phyloP scores from a whole-genome alignment of 1,140 invertebrate species.

The Armadillidium nasatum region DNA sequence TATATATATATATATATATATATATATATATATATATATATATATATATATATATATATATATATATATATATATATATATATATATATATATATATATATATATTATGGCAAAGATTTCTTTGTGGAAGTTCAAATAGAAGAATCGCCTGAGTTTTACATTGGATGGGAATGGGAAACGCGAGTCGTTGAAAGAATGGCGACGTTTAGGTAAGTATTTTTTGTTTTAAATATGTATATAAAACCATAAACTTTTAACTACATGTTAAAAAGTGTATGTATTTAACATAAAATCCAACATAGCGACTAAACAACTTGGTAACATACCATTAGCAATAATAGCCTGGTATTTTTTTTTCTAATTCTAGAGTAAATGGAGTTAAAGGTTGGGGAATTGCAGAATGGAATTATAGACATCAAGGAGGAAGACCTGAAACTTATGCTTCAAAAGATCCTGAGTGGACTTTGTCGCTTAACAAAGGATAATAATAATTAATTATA shows the following conservation, averaged over 20 bases:
- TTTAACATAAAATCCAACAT: too few relatives aligned
- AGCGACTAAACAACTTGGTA: too few relatives aligned
- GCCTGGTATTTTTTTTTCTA: too few relatives aligned
- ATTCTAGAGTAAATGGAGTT: background rate
- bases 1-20: too few relatives aligned
- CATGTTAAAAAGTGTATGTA: too few relatives aligned
- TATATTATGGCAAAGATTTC: constrained; percentile 30
- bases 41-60: too few relatives aligned
- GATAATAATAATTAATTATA: background rate
- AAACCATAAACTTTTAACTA: too few relatives aligned
- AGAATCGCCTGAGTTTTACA: constrained; percentile 60
- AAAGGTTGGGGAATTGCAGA: background rate
- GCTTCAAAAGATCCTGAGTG: background rate
- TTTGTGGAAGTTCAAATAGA: constrained; percentile 56
- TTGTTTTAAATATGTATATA: background rate
- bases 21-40: too few relatives aligned
- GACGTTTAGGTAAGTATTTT: constrained; percentile 50
- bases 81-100: too few relatives aligned
- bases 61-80: too few relatives aligned
- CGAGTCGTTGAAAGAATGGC: constrained; percentile 63
- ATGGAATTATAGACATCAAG: background rate
- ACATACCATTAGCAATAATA: too few relatives aligned
- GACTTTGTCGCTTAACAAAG: background rate
- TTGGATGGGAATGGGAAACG: constrained; percentile 63
- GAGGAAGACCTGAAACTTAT: background rate